Evolutionary conservation across 1,140 invertebrate genomes (phyloP), one percentile per base, ranked within the genome.

Genomic region (Wasmannia auropunctata): DNA sequence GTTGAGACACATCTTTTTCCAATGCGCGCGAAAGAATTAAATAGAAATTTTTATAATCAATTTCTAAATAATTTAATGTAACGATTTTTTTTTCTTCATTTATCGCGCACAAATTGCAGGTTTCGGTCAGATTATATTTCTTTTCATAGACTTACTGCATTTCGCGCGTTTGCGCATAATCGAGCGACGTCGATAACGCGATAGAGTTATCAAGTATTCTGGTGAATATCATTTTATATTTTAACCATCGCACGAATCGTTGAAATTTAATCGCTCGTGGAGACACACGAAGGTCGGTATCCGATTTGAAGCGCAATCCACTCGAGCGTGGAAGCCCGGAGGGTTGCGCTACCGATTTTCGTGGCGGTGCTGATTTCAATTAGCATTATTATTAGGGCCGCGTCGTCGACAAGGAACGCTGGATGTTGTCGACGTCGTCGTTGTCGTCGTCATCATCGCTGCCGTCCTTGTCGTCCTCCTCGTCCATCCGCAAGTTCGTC

Each of bases 341-440:
- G 90, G 89, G 87, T 65, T 75, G 86, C 74, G 74, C 34, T 60
- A 76, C 83, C 74, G 90, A 91, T 90, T 91, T 86, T 85, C 89
- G 56, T 62, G 79, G 56, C 74, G 60, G 86, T 90, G 89, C 90
- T 91, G 90, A 93, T 93, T 93, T 92, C 92, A 93, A 94, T 94
- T 94, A 94, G 93, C 93, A 94, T 94, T 93, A 94, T 94, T 94
- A 94, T 94, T 93, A 92, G 92, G 91, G 90, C 90, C 92, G 88
- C 88, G 76, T 88, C 91, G 91, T 75, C 90, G 92, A 93, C 91
- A 90, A 93, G 92, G 89, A 92, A 85, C 86, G 86, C 63, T 88
- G 87, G 81, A 87, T 88, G 90, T 81, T 86, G 86, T 88, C 90
- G 87, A 79, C 81, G 72, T 28, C 83, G 60, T 37, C 81, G 70